phyloP scores from a whole-genome alignment of 2,113 vertebrate genomes.

The Oxygymnocypris stewartii region DNA sequence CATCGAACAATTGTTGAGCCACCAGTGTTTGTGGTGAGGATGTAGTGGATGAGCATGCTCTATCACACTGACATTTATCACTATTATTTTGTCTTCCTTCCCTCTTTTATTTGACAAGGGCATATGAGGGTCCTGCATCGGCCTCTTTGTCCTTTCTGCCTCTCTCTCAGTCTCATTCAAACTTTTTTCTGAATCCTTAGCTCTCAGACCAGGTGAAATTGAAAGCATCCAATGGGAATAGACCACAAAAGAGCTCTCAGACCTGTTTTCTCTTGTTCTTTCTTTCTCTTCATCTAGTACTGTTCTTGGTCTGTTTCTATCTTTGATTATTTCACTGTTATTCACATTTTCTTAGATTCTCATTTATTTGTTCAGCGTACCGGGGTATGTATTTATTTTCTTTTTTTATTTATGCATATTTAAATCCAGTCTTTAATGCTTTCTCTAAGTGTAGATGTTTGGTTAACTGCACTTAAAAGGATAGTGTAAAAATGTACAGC shows the following conservation, averaged over 20 bases:
- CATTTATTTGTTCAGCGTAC: neutral
- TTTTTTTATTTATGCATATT: neutral
- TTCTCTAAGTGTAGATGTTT: neutral
- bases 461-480: neutral
- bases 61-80: slow-evolving; percentile 66
- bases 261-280: slow-evolving; percentile 35
- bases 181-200: neutral
- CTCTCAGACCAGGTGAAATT: slow-evolving; percentile 13
- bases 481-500: neutral
- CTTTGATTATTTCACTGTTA: neutral
- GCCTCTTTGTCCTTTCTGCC: neutral
- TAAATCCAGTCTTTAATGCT: neutral
- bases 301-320: neutral
- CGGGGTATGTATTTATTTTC: too few species aligned
- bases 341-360: neutral
- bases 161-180: neutral
- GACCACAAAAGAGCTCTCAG: slow-evolving; percentile 32
- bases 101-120: slow-evolving; percentile 59
- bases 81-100: slow-evolving; percentile 62
- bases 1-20: slow-evolving; percentile 26
- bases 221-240: neutral
- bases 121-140: neutral
- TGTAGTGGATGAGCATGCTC: slow-evolving; percentile 23
- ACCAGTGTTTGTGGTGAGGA: slow-evolving; percentile 22
- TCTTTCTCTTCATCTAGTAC: slow-evolving; percentile 51